phyloP scores from a whole-genome alignment of 2,113 vertebrate species.

The Sinocyclocheilus anophthalmus region DNA sequence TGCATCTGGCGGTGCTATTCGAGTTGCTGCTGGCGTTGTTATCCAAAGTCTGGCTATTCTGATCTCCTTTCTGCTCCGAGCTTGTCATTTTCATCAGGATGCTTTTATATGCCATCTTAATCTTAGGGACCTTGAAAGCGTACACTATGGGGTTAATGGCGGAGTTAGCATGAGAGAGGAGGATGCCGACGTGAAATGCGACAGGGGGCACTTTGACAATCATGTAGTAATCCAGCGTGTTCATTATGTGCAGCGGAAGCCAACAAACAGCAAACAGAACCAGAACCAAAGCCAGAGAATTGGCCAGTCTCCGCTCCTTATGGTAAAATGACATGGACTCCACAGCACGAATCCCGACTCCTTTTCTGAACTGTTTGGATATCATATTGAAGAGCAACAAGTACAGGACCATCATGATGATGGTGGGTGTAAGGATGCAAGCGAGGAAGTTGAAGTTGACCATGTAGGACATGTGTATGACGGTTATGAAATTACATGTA shows the following conservation, averaged over 20 bases:
- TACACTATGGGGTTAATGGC: slow-evolving; percentile 76
- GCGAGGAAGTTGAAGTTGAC: slow-evolving; percentile 82
- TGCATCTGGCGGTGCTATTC: neutral
- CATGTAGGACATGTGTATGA: slow-evolving; percentile 82
- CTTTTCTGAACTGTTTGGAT: slow-evolving; percentile 26
- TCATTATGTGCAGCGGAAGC: slow-evolving; percentile 85
- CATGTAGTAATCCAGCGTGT: slow-evolving; percentile 73
- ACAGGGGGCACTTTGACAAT: fast-evolving
- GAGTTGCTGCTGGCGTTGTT: slow-evolving; percentile 31
- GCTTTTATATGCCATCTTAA: slow-evolving; percentile 22
- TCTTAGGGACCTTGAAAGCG: slow-evolving; percentile 44
- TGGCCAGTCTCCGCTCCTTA: slow-evolving; percentile 81
- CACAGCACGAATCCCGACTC: neutral
- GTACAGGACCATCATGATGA: slow-evolving; percentile 78
- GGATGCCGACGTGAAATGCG: slow-evolving; percentile 70
- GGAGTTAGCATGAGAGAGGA: slow-evolving; percentile 85
- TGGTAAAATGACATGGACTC: slow-evolving; percentile 72
- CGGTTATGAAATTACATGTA: slow-evolving; percentile 68
- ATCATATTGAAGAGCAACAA: slow-evolving; percentile 8
- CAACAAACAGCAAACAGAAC: slow-evolving; percentile 70
- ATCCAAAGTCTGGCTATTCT: neutral
- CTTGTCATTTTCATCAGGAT: slow-evolving; percentile 13
- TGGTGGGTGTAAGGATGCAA: slow-evolving; percentile 76
- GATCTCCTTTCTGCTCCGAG: slow-evolving; percentile 34
- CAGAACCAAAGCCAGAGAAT: slow-evolving; percentile 70